Percentiles rank a stretch among this genome's conserved stretches.
These are phyloP conservation scores for Leptarthrus brevirostris DNA, from an alignment of 2,888 invertebrate species.

Conservation along the genomic window DNA sequence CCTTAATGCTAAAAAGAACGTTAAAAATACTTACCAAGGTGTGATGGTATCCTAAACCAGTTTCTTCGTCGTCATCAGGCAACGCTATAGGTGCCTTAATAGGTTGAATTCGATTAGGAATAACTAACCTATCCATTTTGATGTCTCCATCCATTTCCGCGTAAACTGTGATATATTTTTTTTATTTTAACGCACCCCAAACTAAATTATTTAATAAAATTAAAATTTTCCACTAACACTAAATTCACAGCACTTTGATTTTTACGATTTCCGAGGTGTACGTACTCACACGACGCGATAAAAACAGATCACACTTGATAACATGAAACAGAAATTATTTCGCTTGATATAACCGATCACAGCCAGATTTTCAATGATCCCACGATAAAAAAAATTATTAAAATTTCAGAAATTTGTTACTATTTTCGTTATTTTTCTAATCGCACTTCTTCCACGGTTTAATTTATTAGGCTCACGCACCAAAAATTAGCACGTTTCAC, in stretches of 20 bases:
- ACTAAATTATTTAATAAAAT: background rate
- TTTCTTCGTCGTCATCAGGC: slow-evolving; percentile 51
- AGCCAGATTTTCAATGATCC: background rate
- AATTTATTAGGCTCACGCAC: background rate
- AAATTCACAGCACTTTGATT: slow-evolving; percentile 30
- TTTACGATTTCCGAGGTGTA: background rate
- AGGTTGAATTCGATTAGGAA: slow-evolving; percentile 47
- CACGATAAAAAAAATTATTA: background rate
- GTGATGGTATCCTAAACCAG: slow-evolving; percentile 54
- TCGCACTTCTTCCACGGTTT: background rate
- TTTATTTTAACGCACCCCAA: too few species aligned
- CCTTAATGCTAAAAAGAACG: background rate
- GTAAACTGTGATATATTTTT: too few species aligned
- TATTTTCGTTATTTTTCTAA: background rate
- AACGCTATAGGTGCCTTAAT: slow-evolving; percentile 48
- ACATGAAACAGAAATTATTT: slow-evolving; percentile 2
- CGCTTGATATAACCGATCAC: slow-evolving; percentile 2
- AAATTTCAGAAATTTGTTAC: too few species aligned
- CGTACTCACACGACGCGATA: background rate
- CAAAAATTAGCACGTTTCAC: slow-evolving; percentile 36
- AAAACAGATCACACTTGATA: slow-evolving; percentile 17
- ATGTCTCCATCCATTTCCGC: background rate
- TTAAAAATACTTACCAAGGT: slow-evolving; percentile 54
- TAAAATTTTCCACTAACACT: background rate
- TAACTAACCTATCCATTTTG: slow-evolving; percentile 47